phyloP scores from a whole-genome alignment of 2,888 invertebrate genomes.

The Acheta domesticus region DNA sequence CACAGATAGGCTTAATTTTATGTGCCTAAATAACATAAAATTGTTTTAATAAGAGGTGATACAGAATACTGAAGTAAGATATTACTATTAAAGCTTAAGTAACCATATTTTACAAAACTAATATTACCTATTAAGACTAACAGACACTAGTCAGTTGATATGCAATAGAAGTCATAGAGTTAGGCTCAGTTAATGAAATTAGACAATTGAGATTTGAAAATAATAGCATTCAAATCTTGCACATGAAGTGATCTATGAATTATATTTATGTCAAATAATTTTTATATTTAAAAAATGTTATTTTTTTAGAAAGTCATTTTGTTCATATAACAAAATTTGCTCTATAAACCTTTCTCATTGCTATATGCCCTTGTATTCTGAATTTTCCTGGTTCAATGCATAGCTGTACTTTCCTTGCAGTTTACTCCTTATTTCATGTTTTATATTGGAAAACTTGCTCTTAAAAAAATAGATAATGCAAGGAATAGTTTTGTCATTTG shows the following conservation, averaged over 20 bases:
- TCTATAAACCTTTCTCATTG: not conserved
- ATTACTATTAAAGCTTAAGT: conserved; percentile 1
- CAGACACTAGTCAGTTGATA: not conserved
- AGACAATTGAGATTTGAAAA: not conserved
- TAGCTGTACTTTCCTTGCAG: not conserved
- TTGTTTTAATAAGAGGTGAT: not conserved
- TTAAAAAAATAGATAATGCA: not conserved
- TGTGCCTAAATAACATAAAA: not conserved
- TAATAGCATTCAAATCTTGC: conserved; percentile 9
- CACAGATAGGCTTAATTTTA: not conserved
- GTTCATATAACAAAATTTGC: not conserved
- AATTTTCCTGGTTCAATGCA: not conserved
- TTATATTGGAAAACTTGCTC: not conserved
- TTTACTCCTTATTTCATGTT: not conserved
- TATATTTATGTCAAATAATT: not conserved
- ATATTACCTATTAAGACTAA: not conserved
- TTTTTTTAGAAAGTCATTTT: not conserved
- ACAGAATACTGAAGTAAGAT: not conserved
- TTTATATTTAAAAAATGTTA: not conserved
- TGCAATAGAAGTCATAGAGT: conserved; percentile 1
- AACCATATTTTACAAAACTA: conserved; percentile 7
- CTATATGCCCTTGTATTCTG: conserved; percentile 1
- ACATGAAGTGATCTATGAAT: conserved; percentile 7
- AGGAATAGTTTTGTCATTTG: not conserved
- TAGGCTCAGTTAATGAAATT: not conserved